Base-by-base conservation (phyloP, 2,113 vertebrate genomes). In the zebrafish (Danio rerio) region DNA sequence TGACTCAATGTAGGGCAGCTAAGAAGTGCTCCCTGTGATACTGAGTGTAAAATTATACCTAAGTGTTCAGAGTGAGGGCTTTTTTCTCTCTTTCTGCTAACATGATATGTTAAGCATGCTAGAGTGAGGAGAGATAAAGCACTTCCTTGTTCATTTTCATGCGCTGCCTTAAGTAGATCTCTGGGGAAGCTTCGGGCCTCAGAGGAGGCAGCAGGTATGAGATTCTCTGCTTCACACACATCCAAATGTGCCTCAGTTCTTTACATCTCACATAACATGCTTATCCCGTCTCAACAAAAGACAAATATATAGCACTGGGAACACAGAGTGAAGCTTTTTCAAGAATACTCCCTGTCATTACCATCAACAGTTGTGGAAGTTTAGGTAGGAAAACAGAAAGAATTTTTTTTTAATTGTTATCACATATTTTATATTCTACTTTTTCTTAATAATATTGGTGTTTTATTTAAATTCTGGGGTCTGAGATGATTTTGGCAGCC, bases 161-260 rank as follows among this genome's bases (percentile, higher is more conserved):
- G 52, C 59, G 13, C 55, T 63, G 42, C 86, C 79, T 77, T 80
- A 83, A 85, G 81, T 80, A 80, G 75, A 87, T 89, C 86, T 81
- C 83, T 47, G 40, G 81, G 82, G 79, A 81, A 8, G 8, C 20
- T 10, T 42, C 31, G 13, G 18, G 81, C 81, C 63, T 89, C 84
- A 15, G 58, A 6, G 63, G 82, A 86, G 81, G 9, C 83, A 76
- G 45, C 75, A 74, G 4, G 74, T 10, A 40, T 16, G 6, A 73
- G 76, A 81, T 84, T 82, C 47, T 85, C 82, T 83, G 55, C 69
- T 15, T 86, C 84, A 9, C 86, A 79, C 66, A 11, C 10, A 59
- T 58, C 31, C 76, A 80, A 78, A 70, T 18, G 50, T 63, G 59
- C 42, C 61, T 83, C n/a, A 74, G 78, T 72, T 69, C 74, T 59